Percentiles rank a stretch among this genome's conserved stretches.
These are phyloP conservation scores for Drosophila nasuta DNA, from an alignment of 1,140 invertebrate species.

Conservation along the genomic window DNA sequence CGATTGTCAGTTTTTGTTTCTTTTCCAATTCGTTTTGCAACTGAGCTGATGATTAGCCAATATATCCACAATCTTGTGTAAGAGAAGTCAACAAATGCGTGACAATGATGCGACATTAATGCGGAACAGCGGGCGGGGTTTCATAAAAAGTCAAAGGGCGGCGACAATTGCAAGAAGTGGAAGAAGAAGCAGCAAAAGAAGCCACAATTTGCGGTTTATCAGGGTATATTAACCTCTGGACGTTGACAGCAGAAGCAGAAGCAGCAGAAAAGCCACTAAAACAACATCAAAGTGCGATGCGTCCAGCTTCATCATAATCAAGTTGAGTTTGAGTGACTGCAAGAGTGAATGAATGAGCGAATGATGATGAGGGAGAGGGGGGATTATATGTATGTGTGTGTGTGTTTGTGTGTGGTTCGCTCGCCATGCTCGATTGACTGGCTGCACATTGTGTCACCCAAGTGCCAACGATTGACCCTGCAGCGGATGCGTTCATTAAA, in stretches of 20 bases:
- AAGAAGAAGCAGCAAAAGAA: neutral
- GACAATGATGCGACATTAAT: conserved; percentile 14
- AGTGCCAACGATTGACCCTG: conserved; percentile 29
- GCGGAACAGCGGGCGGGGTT: too few species aligned
- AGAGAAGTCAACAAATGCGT: conserved; percentile 30
- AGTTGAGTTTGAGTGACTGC: conserved; percentile 38
- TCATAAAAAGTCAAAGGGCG: conserved; percentile 21
- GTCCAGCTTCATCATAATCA: conserved; percentile 38
- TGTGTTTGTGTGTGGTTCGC: too few species aligned
- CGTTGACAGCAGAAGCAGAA: neutral
- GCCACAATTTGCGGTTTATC: conserved; percentile 65
- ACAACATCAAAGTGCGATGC: conserved; percentile 65
- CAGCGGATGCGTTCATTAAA: conserved; percentile 54
- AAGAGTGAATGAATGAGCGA: conserved; percentile 5
- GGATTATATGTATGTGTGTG: neutral
- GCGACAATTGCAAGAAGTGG: conserved; percentile 9
- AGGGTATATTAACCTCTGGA: conserved; percentile 66
- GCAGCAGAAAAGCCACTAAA: conserved; percentile 54
- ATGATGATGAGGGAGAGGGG: neutral
- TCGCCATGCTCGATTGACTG: conserved; percentile 35
- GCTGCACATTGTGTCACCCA: conserved; percentile 41
- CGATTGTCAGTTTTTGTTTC: conserved; percentile 9
- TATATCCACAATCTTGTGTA: conserved; percentile 7
- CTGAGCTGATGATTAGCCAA: conserved; percentile 30
- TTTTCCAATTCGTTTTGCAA: conserved; percentile 1